These are phyloP conservation scores for Eunapius fragilis DNA, from an alignment of 37 sponge, comb jelly and placozoan genomes.

Conservation along the genomic window DNA sequence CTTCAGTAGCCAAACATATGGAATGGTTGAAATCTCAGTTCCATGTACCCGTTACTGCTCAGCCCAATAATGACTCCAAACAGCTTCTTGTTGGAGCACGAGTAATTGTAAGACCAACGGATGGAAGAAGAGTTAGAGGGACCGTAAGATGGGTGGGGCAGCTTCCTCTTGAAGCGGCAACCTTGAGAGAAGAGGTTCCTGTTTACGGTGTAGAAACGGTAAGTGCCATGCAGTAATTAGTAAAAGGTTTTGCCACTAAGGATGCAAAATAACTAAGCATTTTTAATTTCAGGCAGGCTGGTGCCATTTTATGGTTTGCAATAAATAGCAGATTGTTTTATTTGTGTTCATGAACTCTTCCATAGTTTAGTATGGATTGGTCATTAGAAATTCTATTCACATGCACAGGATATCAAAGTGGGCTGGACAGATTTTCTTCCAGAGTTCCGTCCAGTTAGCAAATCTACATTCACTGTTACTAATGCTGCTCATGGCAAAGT, in stretches of 20 bases:
- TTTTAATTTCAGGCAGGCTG: too few relatives aligned
- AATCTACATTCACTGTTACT: too few relatives aligned
- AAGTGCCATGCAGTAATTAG: not conserved
- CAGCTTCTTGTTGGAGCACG: not conserved
- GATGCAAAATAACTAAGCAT: too few relatives aligned
- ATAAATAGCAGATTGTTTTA: too few relatives aligned
- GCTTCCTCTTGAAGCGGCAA: not conserved
- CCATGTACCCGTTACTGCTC: not conserved
- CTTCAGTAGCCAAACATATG: not conserved
- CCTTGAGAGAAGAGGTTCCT: not conserved
- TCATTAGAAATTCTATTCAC: too few relatives aligned
- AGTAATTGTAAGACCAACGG: not conserved
- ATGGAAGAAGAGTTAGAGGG: not conserved
- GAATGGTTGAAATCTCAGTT: not conserved
- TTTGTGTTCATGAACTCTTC: too few relatives aligned
- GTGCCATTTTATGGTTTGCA: too few relatives aligned
- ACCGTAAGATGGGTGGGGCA: not conserved
- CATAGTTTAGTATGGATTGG: too few relatives aligned
- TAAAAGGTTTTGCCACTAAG: too few relatives aligned
- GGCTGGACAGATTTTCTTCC: too few relatives aligned
- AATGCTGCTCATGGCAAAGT: constrained; percentile 2
- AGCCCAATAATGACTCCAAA: not conserved
- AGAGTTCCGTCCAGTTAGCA: too few relatives aligned
- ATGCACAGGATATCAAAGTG: too few relatives aligned
- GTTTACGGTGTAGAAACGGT: constrained; percentile 6